Conservation (phyloP, 2,888 invertebrate genomes). For the Sarcophaga caerulescens region DNA sequence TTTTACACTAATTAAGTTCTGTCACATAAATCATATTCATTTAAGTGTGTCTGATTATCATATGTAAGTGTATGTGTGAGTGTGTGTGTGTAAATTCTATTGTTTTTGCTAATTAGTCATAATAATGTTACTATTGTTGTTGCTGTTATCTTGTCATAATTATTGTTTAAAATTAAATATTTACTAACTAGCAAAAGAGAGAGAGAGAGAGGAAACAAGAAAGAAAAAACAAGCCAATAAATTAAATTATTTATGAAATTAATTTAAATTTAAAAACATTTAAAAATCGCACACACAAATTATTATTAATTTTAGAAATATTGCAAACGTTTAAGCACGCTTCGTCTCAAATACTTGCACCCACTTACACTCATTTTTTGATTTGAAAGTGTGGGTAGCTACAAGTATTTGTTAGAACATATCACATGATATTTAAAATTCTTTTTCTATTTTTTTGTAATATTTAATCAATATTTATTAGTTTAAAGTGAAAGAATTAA, state of each 20-base stretch:
- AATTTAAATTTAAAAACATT: constrained; percentile 28
- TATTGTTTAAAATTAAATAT: constrained; percentile 31
- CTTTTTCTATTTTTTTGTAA: constrained; percentile 20
- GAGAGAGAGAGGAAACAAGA: background rate
- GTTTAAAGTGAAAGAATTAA: background rate
- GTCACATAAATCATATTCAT: constrained; percentile 37
- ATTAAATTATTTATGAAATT: constrained; percentile 43
- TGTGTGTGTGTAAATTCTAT: background rate
- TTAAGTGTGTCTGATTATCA: background rate
- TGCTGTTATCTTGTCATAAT: background rate
- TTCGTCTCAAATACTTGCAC: background rate
- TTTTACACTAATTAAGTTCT: constrained; percentile 53
- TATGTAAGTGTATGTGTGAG: background rate
- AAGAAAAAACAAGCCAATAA: background rate
- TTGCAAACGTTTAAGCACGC: background rate
- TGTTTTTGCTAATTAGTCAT: constrained; percentile 43
- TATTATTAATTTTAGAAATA: constrained; percentile 15
- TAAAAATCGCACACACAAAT: background rate
- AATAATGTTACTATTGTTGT: constrained; percentile 25
- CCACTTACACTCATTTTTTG: background rate
- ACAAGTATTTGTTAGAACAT: background rate
- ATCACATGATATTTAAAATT: constrained; percentile 19
- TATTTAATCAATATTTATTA: constrained; percentile 21
- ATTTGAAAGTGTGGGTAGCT: background rate
- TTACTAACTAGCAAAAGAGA: background rate